A percentile compares a stretch with the other conserved stretches of the same genome.
phyloP scores from a whole-genome alignment of 2,113 vertebrate species.

The Zosterops pallidus region DNA sequence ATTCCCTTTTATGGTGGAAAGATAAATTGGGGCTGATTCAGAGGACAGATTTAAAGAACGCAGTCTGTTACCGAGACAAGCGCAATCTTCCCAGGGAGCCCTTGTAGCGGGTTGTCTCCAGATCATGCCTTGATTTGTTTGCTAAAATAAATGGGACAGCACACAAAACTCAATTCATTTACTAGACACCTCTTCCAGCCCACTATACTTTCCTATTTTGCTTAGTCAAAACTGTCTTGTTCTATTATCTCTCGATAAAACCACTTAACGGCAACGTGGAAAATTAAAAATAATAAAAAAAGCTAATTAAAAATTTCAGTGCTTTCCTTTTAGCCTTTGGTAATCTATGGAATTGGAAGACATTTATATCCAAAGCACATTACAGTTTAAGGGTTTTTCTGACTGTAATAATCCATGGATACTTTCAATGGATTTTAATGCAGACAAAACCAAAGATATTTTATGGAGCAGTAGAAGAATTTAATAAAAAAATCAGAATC shows the following conservation, averaged over 20 bases:
- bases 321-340: not conserved
- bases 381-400: not conserved
- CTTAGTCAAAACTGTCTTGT: not conserved
- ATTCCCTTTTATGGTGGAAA: constrained; percentile 20
- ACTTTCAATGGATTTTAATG: constrained; percentile 4
- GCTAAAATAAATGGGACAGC: constrained; percentile 42
- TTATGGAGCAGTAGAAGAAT: not conserved
- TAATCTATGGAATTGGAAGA: not conserved
- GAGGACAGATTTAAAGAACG: constrained; percentile 55
- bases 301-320: constrained; percentile 1
- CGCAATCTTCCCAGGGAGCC: constrained; percentile 50
- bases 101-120: constrained; percentile 2
- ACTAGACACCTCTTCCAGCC: not conserved
- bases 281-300: constrained; percentile 34
- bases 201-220: not conserved
- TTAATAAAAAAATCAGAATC: constrained; percentile 35
- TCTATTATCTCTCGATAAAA: not conserved
- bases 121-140: constrained; percentile 34
- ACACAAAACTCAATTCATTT: not conserved
- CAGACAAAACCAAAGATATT: constrained; percentile 2
- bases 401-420: not conserved
- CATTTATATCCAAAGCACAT: not conserved
- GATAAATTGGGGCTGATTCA: constrained; percentile 38
- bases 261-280: not conserved
- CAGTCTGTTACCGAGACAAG: constrained; percentile 58